Evolutionary conservation across 2,888 invertebrate genomes (phyloP), one percentile per base, ranked within the genome.

Genomic region (Xestoiulus laeticollis): DNA sequence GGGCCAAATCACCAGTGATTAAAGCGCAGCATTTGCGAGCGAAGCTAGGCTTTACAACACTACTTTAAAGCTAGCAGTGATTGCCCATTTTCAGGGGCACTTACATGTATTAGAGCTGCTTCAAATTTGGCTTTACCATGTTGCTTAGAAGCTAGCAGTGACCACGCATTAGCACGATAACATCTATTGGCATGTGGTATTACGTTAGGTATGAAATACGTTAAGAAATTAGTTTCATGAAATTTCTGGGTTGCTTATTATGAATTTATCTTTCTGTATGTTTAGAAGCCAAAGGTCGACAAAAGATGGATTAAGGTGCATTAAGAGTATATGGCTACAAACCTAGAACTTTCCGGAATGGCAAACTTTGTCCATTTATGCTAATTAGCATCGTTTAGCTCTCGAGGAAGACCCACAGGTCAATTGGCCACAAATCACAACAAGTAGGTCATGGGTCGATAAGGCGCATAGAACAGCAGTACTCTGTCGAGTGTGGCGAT

Each of bases 331-430:
- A 19, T 4, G 4, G 48, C 48, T 48, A 16, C 48, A 16, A 19
- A 19, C 48, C 8, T 22, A 59, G 1, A 19, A 59, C 59, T n/a
- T 59, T n/a, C n/a, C n/a, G 22, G 22, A 59, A 22, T 22, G 6
- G 59, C 59, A n/a, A 59, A 59, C n/a, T 59, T 22, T 22, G 3
- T 59, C 22, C 59, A n/a, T 22, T 5, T n/a, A 59, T 59, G 59
- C 59, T 59, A 59, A 59, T 59, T 59, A 59, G 59, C 59, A 22
- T 59, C 59, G 59, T n/a, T 59, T 59, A 59, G 59, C 59, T 59
- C 22, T 22, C 8, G 22, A 59, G 59, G 22, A 59, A 48, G 22
- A n/a, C 59, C 59, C 59, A 8, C 59, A 22, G 59, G 59, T 59
- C 59, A 59, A 59, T 22, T 59, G 59, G 59, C 59, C 59, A 59